Evolutionary conservation across 2,113 vertebrate species (phyloP), one percentile per base, ranked within the genome.

Genomic region (Trochalopteron elliotii): DNA sequence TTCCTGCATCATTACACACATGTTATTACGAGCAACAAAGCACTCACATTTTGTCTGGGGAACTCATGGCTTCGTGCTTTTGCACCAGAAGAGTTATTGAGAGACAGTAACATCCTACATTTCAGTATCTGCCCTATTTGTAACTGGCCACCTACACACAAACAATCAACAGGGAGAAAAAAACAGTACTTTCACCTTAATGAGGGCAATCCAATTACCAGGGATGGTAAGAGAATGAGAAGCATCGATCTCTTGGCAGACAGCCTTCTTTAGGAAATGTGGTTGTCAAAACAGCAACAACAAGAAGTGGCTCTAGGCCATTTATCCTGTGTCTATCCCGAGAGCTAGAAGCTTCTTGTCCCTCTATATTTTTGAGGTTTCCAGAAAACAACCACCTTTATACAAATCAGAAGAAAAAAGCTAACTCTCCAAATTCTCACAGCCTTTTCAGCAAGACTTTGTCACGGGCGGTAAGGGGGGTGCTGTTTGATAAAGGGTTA

Each of bases 141-240:
- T 97, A 95, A 89, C 91, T 55, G 95, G 72, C 95, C 77, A 94
- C 89, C 91, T 87, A 97, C 96, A 86, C 64, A 70, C 80, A 93
- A 89, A 89, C 92, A 96, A 96, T 94, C 93, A 95, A 89, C 71
- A 80, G 80, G 67, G 76, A 84, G 71, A 75, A 96, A 95, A 92
- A 92, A 44, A 1, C 24, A 78, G 88, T 68, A 84, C 96, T 97
- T 90, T 92, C 93, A 97, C 95, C 91, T 94, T 96, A 97, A 97
- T 96, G 96, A 96, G 91, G 88, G 79, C 89, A 97, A 98, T 98
- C 98, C 94, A 96, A 97, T 98, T 98, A 98, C 96, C 89, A 89
- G 71, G 88, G 92, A 94, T 71, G 83, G 79, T 89, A 94, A 96
- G 93, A 95, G 94, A 98, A 98, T 97, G 96, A 97, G 83, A 76